Percentiles rank a stretch among this genome's conserved stretches.
Conservation (phyloP, 2,888 invertebrate genomes). For the Zaprionus bogoriensis region DNA sequence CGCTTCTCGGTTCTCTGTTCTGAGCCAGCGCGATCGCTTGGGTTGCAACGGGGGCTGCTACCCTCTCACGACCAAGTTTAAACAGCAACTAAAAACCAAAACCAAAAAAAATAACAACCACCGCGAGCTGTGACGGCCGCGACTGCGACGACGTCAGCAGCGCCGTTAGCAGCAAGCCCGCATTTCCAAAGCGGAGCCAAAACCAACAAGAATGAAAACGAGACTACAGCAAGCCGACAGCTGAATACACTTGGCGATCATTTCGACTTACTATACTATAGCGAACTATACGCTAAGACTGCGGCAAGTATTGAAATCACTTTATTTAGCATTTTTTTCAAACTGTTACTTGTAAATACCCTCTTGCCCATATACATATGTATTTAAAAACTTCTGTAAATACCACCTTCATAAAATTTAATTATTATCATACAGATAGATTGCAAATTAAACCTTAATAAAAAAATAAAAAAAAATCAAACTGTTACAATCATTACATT, state of each 20-base stretch:
- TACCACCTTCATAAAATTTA: too few species aligned
- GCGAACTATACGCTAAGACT: too few species aligned
- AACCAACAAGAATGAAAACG: slow-evolving; percentile 44
- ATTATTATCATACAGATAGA: too few species aligned
- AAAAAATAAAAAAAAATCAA: too few species aligned
- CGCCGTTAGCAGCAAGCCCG: slow-evolving; percentile 73
- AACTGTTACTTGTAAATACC: too few species aligned
- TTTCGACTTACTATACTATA: too few species aligned
- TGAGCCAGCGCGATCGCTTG: slow-evolving; percentile 49
- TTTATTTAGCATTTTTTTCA: too few species aligned
- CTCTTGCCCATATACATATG: too few species aligned
- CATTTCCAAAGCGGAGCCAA: slow-evolving; percentile 65
- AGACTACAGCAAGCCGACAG: not conserved
- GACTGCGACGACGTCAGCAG: slow-evolving; percentile 56
- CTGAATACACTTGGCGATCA: slow-evolving; percentile 30
- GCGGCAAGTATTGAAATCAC: too few species aligned
- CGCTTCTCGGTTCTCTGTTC: slow-evolving; percentile 24
- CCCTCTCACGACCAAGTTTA: slow-evolving; percentile 83
- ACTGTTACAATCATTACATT: too few species aligned
- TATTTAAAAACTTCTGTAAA: too few species aligned
- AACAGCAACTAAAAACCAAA: slow-evolving; percentile 81
- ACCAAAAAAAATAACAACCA: slow-evolving; percentile 79
- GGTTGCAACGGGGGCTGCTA: slow-evolving; percentile 67
- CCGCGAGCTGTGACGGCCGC: slow-evolving; percentile 62
- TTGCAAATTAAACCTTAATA: too few species aligned